Conservation (phyloP, 2,888 invertebrate species). For the Phlogophora meticulosa region DNA sequence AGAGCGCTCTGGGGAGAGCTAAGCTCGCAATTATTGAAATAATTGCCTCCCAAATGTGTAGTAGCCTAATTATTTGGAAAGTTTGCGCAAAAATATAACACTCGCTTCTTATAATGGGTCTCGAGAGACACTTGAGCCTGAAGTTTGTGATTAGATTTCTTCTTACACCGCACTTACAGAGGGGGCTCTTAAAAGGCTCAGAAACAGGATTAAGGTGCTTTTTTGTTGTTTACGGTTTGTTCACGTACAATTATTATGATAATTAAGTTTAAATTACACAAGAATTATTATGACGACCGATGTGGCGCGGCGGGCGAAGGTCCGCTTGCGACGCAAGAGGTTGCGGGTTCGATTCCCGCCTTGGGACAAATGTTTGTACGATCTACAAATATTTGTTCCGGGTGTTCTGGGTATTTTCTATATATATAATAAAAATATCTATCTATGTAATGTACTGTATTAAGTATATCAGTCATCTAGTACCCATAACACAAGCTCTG, state of each 20-base stretch:
- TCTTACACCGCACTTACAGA: slow-evolving; percentile 27
- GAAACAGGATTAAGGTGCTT: slow-evolving; percentile 19
- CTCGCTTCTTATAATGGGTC: slow-evolving; percentile 46
- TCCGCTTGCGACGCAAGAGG: too few species aligned
- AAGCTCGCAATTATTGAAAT: slow-evolving; percentile 47
- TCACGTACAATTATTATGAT: slow-evolving; percentile 10
- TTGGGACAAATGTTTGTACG: too few species aligned
- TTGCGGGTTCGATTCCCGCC: too few species aligned
- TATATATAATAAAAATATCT: too few species aligned
- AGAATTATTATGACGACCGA: too few species aligned
- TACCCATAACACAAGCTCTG: too few species aligned
- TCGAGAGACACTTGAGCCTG: slow-evolving; percentile 33
- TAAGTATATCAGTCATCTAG: too few species aligned
- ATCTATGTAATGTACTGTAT: too few species aligned
- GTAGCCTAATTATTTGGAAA: slow-evolving; percentile 58
- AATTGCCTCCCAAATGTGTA: slow-evolving; percentile 49
- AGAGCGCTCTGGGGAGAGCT: slow-evolving; percentile 22
- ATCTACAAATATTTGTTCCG: too few species aligned
- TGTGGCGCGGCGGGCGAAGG: too few species aligned
- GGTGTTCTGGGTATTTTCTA: too few species aligned
- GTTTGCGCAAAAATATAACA: slow-evolving; percentile 52
- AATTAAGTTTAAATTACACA: too few species aligned
- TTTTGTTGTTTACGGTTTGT: slow-evolving; percentile 23
- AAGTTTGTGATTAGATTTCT: slow-evolving; percentile 63
- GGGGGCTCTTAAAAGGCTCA: slow-evolving; percentile 30